Evolutionary conservation across 2,888 invertebrate genomes (phyloP), one percentile per base, ranked within the genome.

Genomic region (Microctonus brassicae): DNA sequence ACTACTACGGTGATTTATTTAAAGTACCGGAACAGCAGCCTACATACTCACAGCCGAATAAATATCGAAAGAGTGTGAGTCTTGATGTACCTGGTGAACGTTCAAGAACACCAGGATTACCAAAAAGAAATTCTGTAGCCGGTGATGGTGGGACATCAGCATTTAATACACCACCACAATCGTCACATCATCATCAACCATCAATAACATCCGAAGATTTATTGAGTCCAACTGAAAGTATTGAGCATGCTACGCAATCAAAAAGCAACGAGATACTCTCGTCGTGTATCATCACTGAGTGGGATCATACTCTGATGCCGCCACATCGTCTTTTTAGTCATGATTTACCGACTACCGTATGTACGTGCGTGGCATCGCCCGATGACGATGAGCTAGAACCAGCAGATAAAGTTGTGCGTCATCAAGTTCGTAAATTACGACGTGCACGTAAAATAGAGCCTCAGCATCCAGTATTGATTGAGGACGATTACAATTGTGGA

Each of bases 1-100:
- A 95, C 84, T 95, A 95, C 81, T 95, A 95, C 91, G 94, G 94
- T 0, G 95, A 95, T 83, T 88, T 95, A 66, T 92, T 94, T 74
- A 91, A 91, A 80, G 86, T 87, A 67, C 84, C 85, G 53, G 88
- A 89, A 24, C 71, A 76, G 55, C 57, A 87, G 26, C 81, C 20
- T 7, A 5, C 90, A 87, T 88, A 87, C 20, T 90, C 91, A 58
- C 89, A 89, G 39, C 81, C 81, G 13, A 80, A 75, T 71, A 84
- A 83, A 39, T 93, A 93, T 83, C 90, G 93, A 65, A 94, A 94
- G 82, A 93, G 93, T 75, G 92, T 92, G 17, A 94, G 94, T 81
- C 89, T 94, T 80, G 94, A 94, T 89, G 92, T 92, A 1, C 92
- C 92, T n/a, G 92, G 91, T 83, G 93, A 92, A 53, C 91, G 92